Evolutionary conservation across 2,888 invertebrate genomes (phyloP).

Genomic region (Xestia rhomboidea): DNA sequence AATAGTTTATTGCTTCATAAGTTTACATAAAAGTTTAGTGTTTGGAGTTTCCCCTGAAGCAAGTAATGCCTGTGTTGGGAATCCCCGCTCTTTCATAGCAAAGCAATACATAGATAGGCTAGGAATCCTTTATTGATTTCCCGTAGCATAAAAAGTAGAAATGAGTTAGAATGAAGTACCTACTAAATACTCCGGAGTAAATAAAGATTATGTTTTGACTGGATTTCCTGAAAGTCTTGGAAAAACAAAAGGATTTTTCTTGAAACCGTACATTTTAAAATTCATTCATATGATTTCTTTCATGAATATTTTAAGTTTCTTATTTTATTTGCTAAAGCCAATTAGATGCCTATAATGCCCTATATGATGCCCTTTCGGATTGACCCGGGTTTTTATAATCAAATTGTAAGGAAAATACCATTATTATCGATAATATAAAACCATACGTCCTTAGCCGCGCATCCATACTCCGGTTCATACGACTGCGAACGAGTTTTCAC

Average conservation of each 20-base stretch:
- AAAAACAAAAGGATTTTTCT: no score
- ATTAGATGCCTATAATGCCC: not conserved
- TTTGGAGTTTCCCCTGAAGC: no score
- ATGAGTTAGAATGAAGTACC: not conserved
- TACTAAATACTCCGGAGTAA: not conserved
- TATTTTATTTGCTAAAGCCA: not conserved
- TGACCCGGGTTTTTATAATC: not conserved
- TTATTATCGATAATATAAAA: slow-evolving; percentile 37
- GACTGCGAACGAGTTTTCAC: slow-evolving; percentile 74
- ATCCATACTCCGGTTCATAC: slow-evolving; percentile 54
- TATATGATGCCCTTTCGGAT: not conserved
- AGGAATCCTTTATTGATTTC: not conserved
- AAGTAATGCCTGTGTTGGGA: no score
- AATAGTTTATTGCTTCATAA: no score
- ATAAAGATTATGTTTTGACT: not conserved
- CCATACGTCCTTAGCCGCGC: slow-evolving; percentile 32
- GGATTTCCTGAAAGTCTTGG: not conserved
- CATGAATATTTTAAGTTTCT: not conserved
- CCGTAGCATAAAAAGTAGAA: not conserved
- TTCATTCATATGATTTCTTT: not conserved
- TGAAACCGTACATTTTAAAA: not conserved
- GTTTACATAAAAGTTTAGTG: no score
- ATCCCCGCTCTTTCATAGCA: no score
- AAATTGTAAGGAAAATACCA: not conserved
- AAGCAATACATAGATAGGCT: not conserved